phyloP scores from a whole-genome alignment of 1,140 invertebrate species.

The Prorops nasuta region DNA sequence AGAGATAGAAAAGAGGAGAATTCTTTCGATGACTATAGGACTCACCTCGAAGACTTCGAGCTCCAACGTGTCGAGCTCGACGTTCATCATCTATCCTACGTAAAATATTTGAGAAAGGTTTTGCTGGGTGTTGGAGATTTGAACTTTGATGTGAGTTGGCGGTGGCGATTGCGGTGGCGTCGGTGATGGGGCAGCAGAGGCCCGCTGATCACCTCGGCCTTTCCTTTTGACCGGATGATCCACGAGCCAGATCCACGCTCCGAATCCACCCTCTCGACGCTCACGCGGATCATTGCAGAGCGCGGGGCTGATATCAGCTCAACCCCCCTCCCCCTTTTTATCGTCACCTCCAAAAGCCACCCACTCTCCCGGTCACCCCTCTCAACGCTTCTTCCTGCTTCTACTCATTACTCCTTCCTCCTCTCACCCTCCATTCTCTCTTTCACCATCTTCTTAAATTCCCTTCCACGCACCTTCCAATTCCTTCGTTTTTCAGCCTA shows the following conservation, averaged over 20 bases:
- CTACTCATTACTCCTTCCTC: no score
- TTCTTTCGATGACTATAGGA: no score
- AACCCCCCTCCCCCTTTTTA: no score
- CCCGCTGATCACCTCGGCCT: conserved; percentile 15
- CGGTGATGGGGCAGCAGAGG: neutral
- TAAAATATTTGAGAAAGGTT: conserved; percentile 24
- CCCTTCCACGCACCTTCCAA: no score
- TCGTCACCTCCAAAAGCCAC: no score
- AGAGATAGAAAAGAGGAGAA: no score
- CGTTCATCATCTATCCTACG: conserved; percentile 47
- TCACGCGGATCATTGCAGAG: no score
- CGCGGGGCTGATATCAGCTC: no score
- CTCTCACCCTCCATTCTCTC: neutral
- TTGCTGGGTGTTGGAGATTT: neutral
- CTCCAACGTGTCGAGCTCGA: conserved; percentile 50
- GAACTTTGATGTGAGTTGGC: no score
- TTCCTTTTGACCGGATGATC: conserved; percentile 37
- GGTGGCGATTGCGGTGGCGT: neutral
- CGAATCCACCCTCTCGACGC: no score
- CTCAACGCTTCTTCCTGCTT: no score
- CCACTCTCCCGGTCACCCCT: neutral
- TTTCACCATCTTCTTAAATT: neutral
- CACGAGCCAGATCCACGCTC: conserved; percentile 3
- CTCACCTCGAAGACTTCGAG: conserved; percentile 57
- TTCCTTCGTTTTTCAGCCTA: no score